Evolutionary conservation across 2,888 invertebrate genomes (phyloP), one percentile per base, ranked within the genome.

Genomic region (Chymomyza caudatula): DNA sequence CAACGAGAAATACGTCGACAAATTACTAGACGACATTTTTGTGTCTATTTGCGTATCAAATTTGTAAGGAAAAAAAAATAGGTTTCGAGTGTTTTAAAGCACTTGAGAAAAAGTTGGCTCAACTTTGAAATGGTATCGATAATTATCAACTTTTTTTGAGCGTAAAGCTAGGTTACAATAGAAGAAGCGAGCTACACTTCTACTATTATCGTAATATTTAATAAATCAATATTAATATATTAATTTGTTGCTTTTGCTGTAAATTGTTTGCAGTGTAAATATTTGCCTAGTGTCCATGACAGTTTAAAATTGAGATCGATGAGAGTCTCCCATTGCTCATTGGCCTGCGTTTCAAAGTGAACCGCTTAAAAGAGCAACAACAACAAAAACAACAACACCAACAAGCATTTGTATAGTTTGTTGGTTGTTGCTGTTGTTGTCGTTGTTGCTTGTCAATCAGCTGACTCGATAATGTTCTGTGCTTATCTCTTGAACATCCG

Each of bases 231-330:
- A 37, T 37, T 37, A 37, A 11, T 37, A 37, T 2, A 37, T 37
- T 37, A 37, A 37, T 11, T 37, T 37, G 29, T 37, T 37, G 29
- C 11, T 37, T 37, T 6, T 37, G 11, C 11, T 8, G 3, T 11
- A 4, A 37, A 3, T 37, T 37, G 11, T 37, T 37, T 11, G 11
- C 2, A 11, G 29, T 37, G 29, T 37, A 37, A 65, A 63, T 67
- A 51, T 71, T 71, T 63, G 25, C 37, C n/a, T 13, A 71, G 51
- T 70, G 58, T 71, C n/a, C 25, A 42, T 11, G 19, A 44, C 43
- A n/a, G 6, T 54, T 58, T 25, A 29, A 60, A 60, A 58, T 47
- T 51, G 49, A 67, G 25, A 52, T 72, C 54, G 57, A 63, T 58
- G 69, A 43, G 29, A 37, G n/a, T n/a, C n/a, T n/a, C n/a, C n/a